Percentiles rank a stretch among this genome's conserved stretches.
Conservation (phyloP, 2,113 vertebrate genomes). For the Callionymus lyra region DNA sequence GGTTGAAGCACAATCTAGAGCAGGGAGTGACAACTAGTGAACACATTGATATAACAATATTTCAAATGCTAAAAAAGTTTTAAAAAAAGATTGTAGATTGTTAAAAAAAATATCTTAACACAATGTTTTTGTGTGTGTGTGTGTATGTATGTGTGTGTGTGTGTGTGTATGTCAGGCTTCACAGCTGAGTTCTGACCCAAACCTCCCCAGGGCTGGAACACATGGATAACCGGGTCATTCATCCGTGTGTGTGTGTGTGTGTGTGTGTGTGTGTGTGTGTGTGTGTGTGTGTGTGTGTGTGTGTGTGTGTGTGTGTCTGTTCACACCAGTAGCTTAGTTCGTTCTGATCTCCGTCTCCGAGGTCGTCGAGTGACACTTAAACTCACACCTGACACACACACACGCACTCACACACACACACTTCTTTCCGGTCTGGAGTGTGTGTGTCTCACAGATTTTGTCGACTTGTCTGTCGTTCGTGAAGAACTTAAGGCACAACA, state of each 20-base stretch:
- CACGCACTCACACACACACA: background rate
- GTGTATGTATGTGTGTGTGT: slow-evolving; percentile 7
- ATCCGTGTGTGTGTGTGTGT: background rate
- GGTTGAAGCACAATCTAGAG: too few species aligned
- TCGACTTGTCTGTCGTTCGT: too few species aligned
- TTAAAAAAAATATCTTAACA: too few species aligned
- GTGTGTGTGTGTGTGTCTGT: slow-evolving; percentile 6
- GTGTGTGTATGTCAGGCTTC: slow-evolving; percentile 21
- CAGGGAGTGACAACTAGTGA: too few species aligned
- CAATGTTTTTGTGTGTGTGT: too few species aligned
- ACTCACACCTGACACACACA: too few species aligned
- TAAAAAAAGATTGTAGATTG: too few species aligned
- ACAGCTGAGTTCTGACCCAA: slow-evolving; percentile 20
- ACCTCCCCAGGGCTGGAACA: slow-evolving; percentile 13
- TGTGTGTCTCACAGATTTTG: too few species aligned
- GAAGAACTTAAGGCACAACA: too few species aligned
- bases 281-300: slow-evolving; percentile 1
- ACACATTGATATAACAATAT: too few species aligned
- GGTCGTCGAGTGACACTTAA: background rate
- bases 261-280: slow-evolving; percentile 3
- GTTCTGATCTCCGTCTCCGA: background rate
- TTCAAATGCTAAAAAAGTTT: too few species aligned
- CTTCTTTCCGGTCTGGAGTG: background rate
- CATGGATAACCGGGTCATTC: slow-evolving; percentile 23
- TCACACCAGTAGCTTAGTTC: slow-evolving; percentile 3